Base-by-base conservation (phyloP, 1,140 invertebrate genomes). In the Frieseomelitta varia region DNA sequence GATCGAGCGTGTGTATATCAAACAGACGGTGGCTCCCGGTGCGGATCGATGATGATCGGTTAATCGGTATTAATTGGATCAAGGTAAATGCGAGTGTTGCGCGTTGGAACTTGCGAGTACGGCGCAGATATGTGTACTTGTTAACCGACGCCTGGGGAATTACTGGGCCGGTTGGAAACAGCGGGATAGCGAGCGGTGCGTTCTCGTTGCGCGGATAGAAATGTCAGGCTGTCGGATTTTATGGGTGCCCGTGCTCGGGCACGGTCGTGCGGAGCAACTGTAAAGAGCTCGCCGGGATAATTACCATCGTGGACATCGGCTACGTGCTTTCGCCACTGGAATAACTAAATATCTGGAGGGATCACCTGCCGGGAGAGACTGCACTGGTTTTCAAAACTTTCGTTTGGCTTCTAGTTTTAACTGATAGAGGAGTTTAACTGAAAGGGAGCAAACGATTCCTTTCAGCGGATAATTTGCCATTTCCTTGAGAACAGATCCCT, bases 31-130 rank as follows among this genome's bases (percentile, higher is more conserved):
- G 68, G 4, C 81, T 67, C 27, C 39, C 39, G 39, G 65, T 63
- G 75, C 74, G 30, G 67, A 72, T 81, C 68, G 84, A 81, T 53
- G 58, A 71, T 72, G 27, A 56, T 30, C 78, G 6, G 19, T 88
- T 88, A 74, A 86, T 72, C 76, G 76, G 47, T 63, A 63, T 78
- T 84, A 86, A 86, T 89, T 77, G 58, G 72, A 88, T 88, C 74
- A 76, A 85, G 75, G 74, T 61, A 72, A 81, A 79, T 85, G 71
- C 55, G 14, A 51, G 53, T 39, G 39, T 39, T 30, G 21, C 4
- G 17, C 24, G 47, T 73, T 19, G 58, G 12, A 56, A 19, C 10
- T 39, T 39, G 39, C 39, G 39, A 39, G 39, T 39, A 39, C 6
- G 39, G 24, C 19, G 21, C 56, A 10, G 11, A 10, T 11, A 53